Evolutionary conservation across 1,140 invertebrate species (phyloP).

Genomic region (Coenobita brevimanus): DNA sequence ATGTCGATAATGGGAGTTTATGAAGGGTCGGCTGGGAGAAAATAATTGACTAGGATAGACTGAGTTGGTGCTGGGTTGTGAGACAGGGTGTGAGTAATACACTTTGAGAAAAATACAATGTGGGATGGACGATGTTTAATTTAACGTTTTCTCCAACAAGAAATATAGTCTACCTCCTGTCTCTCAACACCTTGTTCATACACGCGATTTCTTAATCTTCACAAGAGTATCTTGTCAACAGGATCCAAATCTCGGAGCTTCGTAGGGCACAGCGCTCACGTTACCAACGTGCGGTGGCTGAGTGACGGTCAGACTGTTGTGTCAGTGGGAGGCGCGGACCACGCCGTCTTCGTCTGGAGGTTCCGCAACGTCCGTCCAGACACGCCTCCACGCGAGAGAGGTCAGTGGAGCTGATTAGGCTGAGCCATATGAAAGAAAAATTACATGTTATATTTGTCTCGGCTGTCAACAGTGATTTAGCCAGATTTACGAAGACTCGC

Average conservation of each 20-base stretch:
- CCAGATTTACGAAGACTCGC: too few relatives aligned
- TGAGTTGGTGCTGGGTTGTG: neutral
- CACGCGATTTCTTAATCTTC: too few relatives aligned
- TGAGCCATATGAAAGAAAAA: neutral
- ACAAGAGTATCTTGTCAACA: too few relatives aligned
- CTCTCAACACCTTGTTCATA: too few relatives aligned
- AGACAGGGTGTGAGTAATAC: neutral
- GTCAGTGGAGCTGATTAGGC: slow-evolving; percentile 8
- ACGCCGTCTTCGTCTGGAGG: slow-evolving; percentile 64
- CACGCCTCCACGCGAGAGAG: slow-evolving; percentile 11
- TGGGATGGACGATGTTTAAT: too few relatives aligned
- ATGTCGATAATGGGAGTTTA: too few relatives aligned
- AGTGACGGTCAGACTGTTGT: slow-evolving; percentile 54
- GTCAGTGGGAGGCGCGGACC: slow-evolving; percentile 67
- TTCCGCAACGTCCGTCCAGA: slow-evolving; percentile 4
- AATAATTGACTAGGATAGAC: too few relatives aligned
- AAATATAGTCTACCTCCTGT: too few relatives aligned
- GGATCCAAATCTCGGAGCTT: slow-evolving; percentile 55
- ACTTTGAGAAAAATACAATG: too few relatives aligned
- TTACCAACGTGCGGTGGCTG: slow-evolving; percentile 66
- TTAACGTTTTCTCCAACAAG: too few relatives aligned
- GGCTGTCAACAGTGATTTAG: too few relatives aligned
- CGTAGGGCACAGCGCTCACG: slow-evolving; percentile 66
- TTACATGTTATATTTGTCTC: neutral
- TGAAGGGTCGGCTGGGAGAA: too few relatives aligned